Evolutionary conservation across 1,140 invertebrate genomes (phyloP).

Genomic region (Octopus sinensis): DNA sequence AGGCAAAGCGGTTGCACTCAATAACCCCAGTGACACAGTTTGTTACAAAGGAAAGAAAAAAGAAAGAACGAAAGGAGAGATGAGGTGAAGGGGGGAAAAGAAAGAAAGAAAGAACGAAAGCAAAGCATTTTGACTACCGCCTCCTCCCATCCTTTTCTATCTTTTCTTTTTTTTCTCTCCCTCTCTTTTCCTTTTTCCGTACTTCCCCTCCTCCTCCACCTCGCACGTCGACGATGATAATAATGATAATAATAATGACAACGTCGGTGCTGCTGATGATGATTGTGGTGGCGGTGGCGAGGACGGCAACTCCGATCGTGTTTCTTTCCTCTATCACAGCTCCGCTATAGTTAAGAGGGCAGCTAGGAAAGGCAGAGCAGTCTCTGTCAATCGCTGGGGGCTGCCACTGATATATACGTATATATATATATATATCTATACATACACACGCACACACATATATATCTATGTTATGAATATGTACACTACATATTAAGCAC

Average conservation of each 20-base stretch:
- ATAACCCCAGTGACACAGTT: constrained; percentile 32
- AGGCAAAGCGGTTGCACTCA: constrained; percentile 26
- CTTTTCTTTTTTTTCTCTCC: not conserved
- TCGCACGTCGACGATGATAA: too few relatives aligned
- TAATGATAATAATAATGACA: too few relatives aligned
- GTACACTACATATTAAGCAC: too few relatives aligned
- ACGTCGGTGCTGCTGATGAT: too few relatives aligned
- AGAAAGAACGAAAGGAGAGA: too few relatives aligned
- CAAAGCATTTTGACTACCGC: constrained; percentile 12
- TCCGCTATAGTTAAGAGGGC: not conserved
- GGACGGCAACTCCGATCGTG: too few relatives aligned
- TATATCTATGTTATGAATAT: too few relatives aligned
- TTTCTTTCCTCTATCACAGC: too few relatives aligned
- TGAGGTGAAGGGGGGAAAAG: not conserved
- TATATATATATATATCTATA: constrained; percentile 6
- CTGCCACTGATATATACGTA: constrained; percentile 12
- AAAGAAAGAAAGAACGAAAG: constrained; percentile 27
- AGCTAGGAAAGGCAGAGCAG: constrained; percentile 14
- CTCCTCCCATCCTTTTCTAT: constrained; percentile 11
- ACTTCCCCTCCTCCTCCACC: too few relatives aligned
- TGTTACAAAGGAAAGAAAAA: constrained; percentile 29
- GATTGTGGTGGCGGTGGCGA: too few relatives aligned
- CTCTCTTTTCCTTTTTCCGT: too few relatives aligned
- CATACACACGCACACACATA: too few relatives aligned
- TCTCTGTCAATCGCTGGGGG: constrained; percentile 10